These are phyloP conservation scores for Dendrolimus punctatus DNA, from an alignment of 1,140 invertebrate species.

Conservation along the genomic window DNA sequence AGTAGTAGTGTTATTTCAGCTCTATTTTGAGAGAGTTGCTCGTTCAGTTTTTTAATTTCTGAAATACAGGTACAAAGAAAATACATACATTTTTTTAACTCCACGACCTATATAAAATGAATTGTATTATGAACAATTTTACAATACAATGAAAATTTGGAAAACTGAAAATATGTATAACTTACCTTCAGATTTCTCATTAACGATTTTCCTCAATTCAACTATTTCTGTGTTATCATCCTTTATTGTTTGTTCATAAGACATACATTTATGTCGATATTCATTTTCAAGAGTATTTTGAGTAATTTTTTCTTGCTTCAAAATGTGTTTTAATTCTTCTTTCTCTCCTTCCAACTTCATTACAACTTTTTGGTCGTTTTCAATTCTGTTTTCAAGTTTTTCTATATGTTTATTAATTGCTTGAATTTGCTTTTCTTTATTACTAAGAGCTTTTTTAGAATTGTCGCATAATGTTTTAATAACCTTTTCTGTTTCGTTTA, in stretches of 20 bases:
- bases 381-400: constrained; percentile 10
- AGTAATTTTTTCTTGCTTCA: constrained; percentile 16
- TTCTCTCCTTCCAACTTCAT: constrained; percentile 18
- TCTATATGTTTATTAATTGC: constrained; percentile 21
- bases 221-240: constrained; percentile 16
- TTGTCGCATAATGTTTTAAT: constrained; percentile 20
- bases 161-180: not conserved
- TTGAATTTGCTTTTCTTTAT: constrained; percentile 23
- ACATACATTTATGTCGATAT: constrained; percentile 25
- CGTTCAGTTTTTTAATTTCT: constrained; percentile 21
- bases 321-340: constrained; percentile 13
- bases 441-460: constrained; percentile 16
- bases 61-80: constrained; percentile 9
- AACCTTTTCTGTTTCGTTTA: constrained; percentile 24
- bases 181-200: constrained; percentile 25
- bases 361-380: constrained; percentile 13
- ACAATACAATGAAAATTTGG: not conserved
- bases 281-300: constrained; percentile 27
- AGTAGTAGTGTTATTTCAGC: constrained; percentile 15
- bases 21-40: constrained; percentile 18
- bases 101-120: not conserved
- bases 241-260: constrained; percentile 13
- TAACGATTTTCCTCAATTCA: constrained; percentile 16
- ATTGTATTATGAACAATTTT: not conserved
- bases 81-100: not conserved